phyloP scores from a whole-genome alignment of 2,888 invertebrate species.

The Zele albiditarsus region DNA sequence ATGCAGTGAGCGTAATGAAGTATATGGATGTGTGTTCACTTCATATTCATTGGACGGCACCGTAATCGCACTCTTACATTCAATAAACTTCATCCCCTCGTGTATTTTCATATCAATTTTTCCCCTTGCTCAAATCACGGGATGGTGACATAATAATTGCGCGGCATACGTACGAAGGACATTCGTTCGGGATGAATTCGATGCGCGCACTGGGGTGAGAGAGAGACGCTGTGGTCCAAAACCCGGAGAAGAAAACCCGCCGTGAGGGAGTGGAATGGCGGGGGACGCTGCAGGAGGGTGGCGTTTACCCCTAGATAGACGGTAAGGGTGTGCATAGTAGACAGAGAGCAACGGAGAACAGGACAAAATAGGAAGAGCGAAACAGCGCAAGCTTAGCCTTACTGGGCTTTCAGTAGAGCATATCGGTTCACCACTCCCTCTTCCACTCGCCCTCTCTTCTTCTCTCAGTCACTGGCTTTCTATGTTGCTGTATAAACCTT shows the following conservation, averaged over 20 bases:
- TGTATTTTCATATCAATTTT: background rate
- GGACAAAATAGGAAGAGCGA: constrained; percentile 39
- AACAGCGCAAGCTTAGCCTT: constrained; percentile 67
- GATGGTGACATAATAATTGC: background rate
- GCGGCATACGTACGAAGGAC: constrained; percentile 55
- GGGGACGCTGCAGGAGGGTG: constrained; percentile 33
- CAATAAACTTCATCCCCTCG: background rate
- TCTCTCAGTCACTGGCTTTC: background rate
- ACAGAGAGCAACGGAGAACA: constrained; percentile 24
- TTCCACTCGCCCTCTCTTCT: constrained; percentile 46
- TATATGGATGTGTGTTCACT: background rate
- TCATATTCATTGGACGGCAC: constrained; percentile 11
- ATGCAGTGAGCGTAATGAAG: background rate
- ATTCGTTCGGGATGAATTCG: constrained; percentile 75
- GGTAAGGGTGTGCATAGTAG: constrained; percentile 15
- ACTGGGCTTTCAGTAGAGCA: constrained; percentile 53
- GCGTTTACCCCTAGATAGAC: constrained; percentile 26
- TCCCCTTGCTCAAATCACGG: too few species aligned
- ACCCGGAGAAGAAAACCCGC: constrained; percentile 44
- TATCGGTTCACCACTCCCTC: constrained; percentile 48
- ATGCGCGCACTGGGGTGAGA: constrained; percentile 62
- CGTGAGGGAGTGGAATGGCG: constrained; percentile 42
- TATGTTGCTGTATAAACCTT: background rate
- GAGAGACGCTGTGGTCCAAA: constrained; percentile 36
- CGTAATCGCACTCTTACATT: background rate